Evolutionary conservation across 2,113 vertebrate species (phyloP), one percentile per base, ranked within the genome.

Genomic region (Sisor rabdophorus): DNA sequence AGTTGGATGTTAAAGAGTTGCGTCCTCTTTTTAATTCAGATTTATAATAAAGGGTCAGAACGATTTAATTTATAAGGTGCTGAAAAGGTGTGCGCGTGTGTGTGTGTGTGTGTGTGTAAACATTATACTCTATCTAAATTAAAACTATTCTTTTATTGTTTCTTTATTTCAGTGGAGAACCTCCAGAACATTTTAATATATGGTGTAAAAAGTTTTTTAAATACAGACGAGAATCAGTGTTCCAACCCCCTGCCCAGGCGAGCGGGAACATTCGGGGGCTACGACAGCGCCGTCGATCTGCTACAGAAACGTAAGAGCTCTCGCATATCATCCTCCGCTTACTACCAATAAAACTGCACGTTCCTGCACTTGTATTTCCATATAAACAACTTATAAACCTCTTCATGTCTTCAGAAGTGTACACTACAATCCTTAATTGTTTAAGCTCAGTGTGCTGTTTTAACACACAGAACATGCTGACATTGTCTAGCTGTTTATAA

Each of bases 231-330:
- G 0, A 84, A 75, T n/a, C 74, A 77, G 3, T 77, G 83, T 8
- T 80, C 85, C 0, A 87, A 82, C 26, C 30, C 70, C n/a, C 85
- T 90, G 1, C 92, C 93, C 17, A 89, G 88, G 68, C 89, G 95
- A 86, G 93, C 93, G 0, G 95, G 92, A 67, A 96, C 94, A 36
- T 96, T 94, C 15, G 95, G 93, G 30, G 94, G 94, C 77, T 94
- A 93, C 1, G 94, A 98, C 88, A 91, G 90, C 10, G 83, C 73
- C 26, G 82, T 86, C 5, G 77, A 85, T 16, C 78, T 88, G 75
- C 86, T 89, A 36, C 84, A 69, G 73, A 95, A 90, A 89, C 91
- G 95, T 96, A 91, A 92, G 93, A 86, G 56, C 28, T 40, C 28
- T 50, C 61, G 15, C 26, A 53, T 8, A 7, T 20, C 32, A 22